These are phyloP conservation scores for Chironomus tentans DNA, from an alignment of 2,888 invertebrate species.

Conservation along the genomic window DNA sequence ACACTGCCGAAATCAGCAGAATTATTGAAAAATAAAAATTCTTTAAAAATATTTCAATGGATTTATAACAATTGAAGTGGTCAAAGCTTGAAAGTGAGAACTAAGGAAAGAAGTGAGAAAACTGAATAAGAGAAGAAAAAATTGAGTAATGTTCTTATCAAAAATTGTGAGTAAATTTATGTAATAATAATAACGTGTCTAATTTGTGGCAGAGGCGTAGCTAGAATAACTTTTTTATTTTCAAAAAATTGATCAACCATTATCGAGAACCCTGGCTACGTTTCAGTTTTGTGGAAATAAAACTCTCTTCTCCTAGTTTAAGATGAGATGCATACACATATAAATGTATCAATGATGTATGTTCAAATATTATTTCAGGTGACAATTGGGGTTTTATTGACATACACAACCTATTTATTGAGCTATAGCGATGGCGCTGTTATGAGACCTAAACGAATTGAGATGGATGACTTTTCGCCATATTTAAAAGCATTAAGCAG, in stretches of 20 bases:
- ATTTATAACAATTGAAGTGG: too few species aligned
- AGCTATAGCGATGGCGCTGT: neutral
- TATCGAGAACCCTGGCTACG: too few species aligned
- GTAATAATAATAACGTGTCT: too few species aligned
- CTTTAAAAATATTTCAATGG: too few species aligned
- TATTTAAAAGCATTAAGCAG: neutral
- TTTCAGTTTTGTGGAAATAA: too few species aligned
- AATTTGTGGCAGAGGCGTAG: too few species aligned
- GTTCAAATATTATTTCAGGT: neutral
- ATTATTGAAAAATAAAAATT: too few species aligned
- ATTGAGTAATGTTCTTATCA: neutral
- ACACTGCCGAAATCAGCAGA: too few species aligned
- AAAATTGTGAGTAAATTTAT: neutral
- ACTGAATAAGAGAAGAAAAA: neutral
- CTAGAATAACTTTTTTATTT: too few species aligned
- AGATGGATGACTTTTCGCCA: neutral
- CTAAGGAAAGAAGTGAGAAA: neutral
- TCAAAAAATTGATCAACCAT: too few species aligned
- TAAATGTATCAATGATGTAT: neutral
- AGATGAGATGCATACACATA: too few species aligned
- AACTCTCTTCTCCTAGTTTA: too few species aligned
- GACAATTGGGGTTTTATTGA: neutral
- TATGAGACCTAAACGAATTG: neutral
- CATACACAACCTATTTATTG: neutral
- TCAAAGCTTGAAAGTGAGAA: neutral